Conservation (phyloP, 2,113 vertebrate species). For the Eonycteris spelaea region DNA sequence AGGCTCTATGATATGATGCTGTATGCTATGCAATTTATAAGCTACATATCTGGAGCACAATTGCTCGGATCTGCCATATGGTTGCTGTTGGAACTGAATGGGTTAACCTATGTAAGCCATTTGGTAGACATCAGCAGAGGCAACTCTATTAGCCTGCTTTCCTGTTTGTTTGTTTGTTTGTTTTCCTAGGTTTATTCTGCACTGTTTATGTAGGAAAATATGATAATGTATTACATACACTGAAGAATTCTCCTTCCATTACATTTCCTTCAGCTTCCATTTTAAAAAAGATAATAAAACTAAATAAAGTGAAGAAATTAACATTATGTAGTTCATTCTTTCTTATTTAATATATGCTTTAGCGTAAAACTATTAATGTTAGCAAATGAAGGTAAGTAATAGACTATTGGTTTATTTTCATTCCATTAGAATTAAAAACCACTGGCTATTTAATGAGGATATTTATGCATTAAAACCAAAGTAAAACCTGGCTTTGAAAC, state of each 20-base stretch:
- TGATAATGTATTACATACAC: background rate
- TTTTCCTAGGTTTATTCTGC: conserved; percentile 8
- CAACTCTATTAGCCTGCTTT: background rate
- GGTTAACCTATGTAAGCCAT: background rate
- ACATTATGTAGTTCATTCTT: background rate
- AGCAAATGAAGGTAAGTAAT: background rate
- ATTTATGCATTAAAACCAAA: conserved; percentile 32
- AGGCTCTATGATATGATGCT: rapidly evolving
- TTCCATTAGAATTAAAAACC: background rate
- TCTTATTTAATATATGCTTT: conserved; percentile 2
- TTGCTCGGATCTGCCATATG: background rate
- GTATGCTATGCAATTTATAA: background rate
- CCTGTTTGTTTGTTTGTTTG: background rate
- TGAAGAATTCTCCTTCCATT: background rate
- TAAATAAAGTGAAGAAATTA: background rate
- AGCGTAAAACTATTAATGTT: background rate
- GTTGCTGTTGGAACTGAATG: background rate
- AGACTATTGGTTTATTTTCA: background rate
- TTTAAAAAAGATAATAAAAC: conserved; percentile 43
- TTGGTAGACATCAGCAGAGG: background rate
- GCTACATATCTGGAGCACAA: background rate
- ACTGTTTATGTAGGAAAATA: conserved; percentile 27
- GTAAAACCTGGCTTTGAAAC: conserved; percentile 18
- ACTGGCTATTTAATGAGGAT: background rate
- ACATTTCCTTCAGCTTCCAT: background rate